phyloP scores from a whole-genome alignment of 2,888 invertebrate species.

The Cartodere bifasciata region DNA sequence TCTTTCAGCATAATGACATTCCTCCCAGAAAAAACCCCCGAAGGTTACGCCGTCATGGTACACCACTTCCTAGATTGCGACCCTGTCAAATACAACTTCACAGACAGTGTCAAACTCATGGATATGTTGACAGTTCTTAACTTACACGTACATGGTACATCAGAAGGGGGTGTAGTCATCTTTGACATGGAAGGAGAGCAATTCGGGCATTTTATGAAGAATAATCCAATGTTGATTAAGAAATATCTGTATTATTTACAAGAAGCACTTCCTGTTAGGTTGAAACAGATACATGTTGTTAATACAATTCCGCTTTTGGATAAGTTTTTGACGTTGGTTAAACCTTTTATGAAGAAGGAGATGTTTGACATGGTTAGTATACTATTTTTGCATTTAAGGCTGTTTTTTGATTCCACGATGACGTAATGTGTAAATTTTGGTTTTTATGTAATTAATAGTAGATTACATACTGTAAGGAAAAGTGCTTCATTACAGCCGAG shows the following conservation, averaged over 20 bases:
- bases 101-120: slow-evolving; percentile 37
- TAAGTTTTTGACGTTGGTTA: no score
- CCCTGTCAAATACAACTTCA: slow-evolving; percentile 44
- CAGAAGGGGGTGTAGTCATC: slow-evolving; percentile 46
- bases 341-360: no score
- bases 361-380: no score
- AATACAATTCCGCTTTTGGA: no score
- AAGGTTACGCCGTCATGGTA: slow-evolving; percentile 24
- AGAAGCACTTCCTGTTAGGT: no score
- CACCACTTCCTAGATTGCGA: slow-evolving; percentile 39
- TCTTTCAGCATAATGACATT: slow-evolving; percentile 11
- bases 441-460: no score
- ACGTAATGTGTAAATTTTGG: no score
- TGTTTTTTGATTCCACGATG: no score
- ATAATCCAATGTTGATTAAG: slow-evolving; percentile 42
- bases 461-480: no score
- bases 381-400: no score
- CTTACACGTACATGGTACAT: slow-evolving; percentile 40
- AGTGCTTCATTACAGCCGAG: no score
- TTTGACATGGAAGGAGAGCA: slow-evolving; percentile 49
- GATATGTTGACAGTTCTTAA: slow-evolving; percentile 48
- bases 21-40: slow-evolving; percentile 17
- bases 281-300: no score
- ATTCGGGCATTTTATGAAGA: slow-evolving; percentile 49
- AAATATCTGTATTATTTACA: slow-evolving; percentile 54